Conservation (phyloP, 2,113 vertebrate genomes). For the Natator depressus region DNA sequence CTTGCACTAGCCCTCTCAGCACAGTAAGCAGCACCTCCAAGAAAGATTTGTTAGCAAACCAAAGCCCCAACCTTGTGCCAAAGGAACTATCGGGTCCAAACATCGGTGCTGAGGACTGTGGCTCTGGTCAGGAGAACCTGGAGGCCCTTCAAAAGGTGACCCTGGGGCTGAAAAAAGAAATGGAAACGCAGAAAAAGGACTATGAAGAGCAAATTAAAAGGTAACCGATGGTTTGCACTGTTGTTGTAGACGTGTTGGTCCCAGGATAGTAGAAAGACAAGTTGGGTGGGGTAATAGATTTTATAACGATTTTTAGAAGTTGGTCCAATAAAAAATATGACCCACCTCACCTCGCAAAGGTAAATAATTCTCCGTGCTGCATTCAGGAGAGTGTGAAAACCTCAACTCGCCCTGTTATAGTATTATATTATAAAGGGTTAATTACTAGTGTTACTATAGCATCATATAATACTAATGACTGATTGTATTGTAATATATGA, state of each 20-base stretch:
- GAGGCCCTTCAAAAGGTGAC: constrained; percentile 60
- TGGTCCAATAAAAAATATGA: no score
- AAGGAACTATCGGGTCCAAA: neutral
- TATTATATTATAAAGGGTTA: neutral
- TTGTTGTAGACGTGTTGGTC: neutral
- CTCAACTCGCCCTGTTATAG: rapidly evolving
- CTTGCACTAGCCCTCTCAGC: neutral
- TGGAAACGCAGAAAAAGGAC: constrained; percentile 66
- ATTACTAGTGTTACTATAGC: rapidly evolving
- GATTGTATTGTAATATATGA: rapidly evolving
- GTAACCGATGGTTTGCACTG: constrained; percentile 39
- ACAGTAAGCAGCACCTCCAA: constrained; percentile 26
- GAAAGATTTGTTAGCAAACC: constrained; percentile 29
- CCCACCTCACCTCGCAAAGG: constrained; percentile 37
- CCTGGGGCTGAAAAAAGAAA: constrained; percentile 57
- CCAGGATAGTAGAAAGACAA: no score
- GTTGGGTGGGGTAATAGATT: no score
- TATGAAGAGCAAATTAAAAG: constrained; percentile 77
- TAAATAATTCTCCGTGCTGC: constrained; percentile 15
- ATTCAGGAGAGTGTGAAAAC: neutral
- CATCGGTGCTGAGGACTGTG: constrained; percentile 40
- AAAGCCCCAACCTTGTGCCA: constrained; percentile 5
- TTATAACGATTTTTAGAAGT: no score
- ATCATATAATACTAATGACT: rapidly evolving
- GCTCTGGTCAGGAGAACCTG: constrained; percentile 25